Evolutionary conservation across 2,113 vertebrate species (phyloP).

Genomic region (Melanostigma gelatinosum): DNA sequence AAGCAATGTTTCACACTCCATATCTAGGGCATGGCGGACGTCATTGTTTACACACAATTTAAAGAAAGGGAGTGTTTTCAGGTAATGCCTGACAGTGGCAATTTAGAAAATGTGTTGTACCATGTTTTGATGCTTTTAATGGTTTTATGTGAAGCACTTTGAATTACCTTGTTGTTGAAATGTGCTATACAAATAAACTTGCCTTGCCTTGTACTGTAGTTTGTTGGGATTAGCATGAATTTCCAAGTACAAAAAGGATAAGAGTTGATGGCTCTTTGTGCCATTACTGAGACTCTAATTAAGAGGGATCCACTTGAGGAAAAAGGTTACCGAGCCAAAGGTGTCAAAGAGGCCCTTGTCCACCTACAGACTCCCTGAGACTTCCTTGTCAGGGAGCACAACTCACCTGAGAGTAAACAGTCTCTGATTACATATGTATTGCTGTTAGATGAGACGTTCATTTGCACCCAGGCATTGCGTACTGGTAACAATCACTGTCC

Average conservation of each 20-base stretch:
- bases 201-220: not conserved
- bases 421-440: slow-evolving; percentile 26
- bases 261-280: slow-evolving; percentile 1
- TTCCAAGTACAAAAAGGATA: slow-evolving; percentile 5
- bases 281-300: slow-evolving; percentile 37
- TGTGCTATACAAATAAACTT: no score
- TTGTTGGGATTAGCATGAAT: slow-evolving; percentile 6
- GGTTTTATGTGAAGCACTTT: no score
- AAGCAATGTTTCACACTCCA: not conserved
- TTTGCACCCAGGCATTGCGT: slow-evolving; percentile 9
- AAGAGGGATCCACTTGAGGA: slow-evolving; percentile 21
- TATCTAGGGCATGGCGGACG: not conserved
- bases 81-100: not conserved
- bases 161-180: no score
- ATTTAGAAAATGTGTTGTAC: not conserved
- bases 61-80: not conserved
- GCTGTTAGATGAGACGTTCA: slow-evolving; percentile 7
- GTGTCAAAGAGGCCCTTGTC: slow-evolving; percentile 42
- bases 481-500: not conserved
- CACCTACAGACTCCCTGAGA: slow-evolving; percentile 15
- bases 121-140: no score
- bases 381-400: slow-evolving; percentile 12
- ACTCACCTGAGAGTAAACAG: slow-evolving; percentile 1
- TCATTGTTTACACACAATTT: not conserved
- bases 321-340: not conserved